Evolutionary conservation across 2,888 invertebrate species (phyloP).

Genomic region (Dynastes tityus): DNA sequence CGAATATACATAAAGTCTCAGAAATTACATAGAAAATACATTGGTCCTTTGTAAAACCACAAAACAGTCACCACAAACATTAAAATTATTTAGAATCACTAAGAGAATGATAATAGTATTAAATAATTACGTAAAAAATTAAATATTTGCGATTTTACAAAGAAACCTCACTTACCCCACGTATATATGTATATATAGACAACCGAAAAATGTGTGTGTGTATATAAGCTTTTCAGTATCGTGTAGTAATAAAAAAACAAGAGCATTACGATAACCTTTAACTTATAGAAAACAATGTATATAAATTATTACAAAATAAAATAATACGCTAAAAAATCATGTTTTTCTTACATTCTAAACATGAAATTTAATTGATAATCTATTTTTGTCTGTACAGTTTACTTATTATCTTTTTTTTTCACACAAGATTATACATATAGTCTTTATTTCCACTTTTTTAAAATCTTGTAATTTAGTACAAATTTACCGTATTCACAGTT

Average conservation of each 20-base stretch:
- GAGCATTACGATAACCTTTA: no score
- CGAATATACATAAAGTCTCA: conserved; percentile 12
- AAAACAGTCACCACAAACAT: conserved; percentile 8
- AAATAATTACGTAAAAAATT: not conserved
- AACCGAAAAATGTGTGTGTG: not conserved
- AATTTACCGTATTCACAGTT: not conserved
- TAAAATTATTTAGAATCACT: not conserved
- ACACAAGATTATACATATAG: not conserved
- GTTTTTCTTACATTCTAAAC: not conserved
- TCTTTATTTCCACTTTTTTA: no score
- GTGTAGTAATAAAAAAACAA: not conserved
- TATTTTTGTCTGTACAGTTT: not conserved
- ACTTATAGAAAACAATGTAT: not conserved
- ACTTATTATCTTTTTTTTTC: not conserved
- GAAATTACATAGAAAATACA: conserved; percentile 36
- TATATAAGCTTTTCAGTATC: not conserved
- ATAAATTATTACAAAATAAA: conserved; percentile 8
- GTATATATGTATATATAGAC: not conserved
- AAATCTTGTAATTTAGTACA: not conserved
- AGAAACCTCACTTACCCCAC: not conserved
- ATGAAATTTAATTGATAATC: not conserved
- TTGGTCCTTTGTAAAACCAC: conserved; percentile 23
- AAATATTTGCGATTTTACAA: conserved; percentile 8
- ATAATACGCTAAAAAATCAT: not conserved
- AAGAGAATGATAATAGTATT: no score